Base-by-base conservation (phyloP, 2,797 vertebrate genomes). In the Alcedo quadribrachys region DNA sequence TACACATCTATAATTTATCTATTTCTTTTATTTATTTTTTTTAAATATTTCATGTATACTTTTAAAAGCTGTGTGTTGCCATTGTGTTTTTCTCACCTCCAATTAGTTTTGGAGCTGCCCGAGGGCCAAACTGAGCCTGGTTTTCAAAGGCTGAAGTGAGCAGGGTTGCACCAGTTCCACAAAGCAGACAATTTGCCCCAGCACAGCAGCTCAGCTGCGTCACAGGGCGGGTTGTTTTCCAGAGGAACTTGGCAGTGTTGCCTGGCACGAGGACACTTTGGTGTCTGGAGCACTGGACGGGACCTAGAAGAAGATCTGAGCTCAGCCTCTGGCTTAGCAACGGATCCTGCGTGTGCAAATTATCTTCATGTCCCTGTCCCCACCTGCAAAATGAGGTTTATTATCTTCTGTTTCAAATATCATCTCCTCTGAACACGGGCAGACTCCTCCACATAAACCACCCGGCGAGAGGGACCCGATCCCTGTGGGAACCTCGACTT, bases 41-140 rank as follows among this genome's bases (percentile, higher is more conserved):
- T 71, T 83, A 14, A 93, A 92, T 89, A 96, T 96, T 95, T 97
- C 92, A 96, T 95, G 86, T 85, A 85, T 94, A 84, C 96, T 91
- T 96, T 96, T 92, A 92, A 95, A 57, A 92, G 89, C 81, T 9
- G 42, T 9, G 3, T 12, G 27, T 55, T 20, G 68, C 87, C 58
- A 7, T 40, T 45, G 87, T 60, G 73, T 46, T 81, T 87, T 89
- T 58, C 91, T 93, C 91, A 90, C 94, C 94, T 93, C 83, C 94
- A 81, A 71, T 92, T 87, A 79, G 82, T 87, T 92, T 55, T 55
- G 77, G 81, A 80, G 84, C 81, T 13, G 51, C 84, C 87, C 69
- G 5, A 55, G 84, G 94, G 89, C 77, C 51, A 28, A 16, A 68
- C 73, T 79, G 9, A 42, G n/a, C 43, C 40, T 9, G 30, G n/a